Conservation (phyloP, 2,113 vertebrate genomes). For the Onychostoma macrolepis region DNA sequence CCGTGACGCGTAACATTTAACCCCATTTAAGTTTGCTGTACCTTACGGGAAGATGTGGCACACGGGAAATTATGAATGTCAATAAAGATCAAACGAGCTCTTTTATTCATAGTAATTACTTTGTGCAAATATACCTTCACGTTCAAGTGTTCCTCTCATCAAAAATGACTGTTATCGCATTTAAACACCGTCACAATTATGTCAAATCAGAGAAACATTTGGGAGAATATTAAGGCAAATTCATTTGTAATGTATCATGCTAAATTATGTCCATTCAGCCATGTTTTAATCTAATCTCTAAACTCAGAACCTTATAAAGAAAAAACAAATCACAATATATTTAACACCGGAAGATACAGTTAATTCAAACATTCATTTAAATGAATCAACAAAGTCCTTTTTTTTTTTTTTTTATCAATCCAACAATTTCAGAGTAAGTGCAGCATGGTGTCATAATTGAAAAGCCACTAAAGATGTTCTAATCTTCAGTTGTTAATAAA, state of each 20-base stretch:
- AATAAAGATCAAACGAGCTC: constrained; percentile 60
- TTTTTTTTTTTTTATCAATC: neutral
- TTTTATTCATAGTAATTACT: constrained; percentile 61
- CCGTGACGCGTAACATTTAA: constrained; percentile 53
- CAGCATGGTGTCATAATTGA: constrained; percentile 18
- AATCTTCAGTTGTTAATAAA: constrained; percentile 17
- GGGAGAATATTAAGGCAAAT: constrained; percentile 16
- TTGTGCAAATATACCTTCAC: constrained; percentile 58
- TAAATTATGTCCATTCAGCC: constrained; percentile 20
- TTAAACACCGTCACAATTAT: constrained; percentile 55
- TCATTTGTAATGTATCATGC: neutral
- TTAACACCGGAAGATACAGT: neutral
- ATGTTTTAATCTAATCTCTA: neutral
- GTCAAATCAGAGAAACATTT: constrained; percentile 46
- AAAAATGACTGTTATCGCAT: constrained; percentile 40
- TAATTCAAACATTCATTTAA: neutral
- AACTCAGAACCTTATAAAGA: constrained; percentile 39
- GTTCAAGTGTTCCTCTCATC: constrained; percentile 53
- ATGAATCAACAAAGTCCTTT: neutral
- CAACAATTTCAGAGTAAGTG: neutral
- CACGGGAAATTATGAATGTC: constrained; percentile 59
- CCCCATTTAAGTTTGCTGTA: constrained; percentile 51
- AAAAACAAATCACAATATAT: neutral
- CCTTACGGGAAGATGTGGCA: constrained; percentile 42
- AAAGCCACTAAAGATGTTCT: constrained; percentile 26